Evolutionary conservation across 1,140 invertebrate genomes (phyloP), one percentile per base, ranked within the genome.

Genomic region (Argopecten irradians): DNA sequence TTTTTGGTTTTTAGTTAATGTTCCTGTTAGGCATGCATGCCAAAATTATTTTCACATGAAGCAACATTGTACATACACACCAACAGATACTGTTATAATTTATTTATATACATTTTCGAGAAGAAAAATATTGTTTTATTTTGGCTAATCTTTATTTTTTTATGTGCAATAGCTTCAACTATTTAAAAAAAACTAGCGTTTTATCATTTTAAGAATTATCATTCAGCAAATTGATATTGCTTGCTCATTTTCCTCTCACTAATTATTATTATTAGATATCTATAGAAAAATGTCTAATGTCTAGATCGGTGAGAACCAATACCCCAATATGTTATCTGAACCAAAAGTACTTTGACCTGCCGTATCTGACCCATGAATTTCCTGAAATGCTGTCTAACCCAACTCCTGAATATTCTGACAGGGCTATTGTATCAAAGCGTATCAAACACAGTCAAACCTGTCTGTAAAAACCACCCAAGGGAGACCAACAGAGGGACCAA

Each of bases 71-170:
- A 71, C n/a, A 71, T 71, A 39, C 13, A 71, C n/a, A 28, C 16
- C 55, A 28, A 28, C 1, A 71, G 55, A 71, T 71, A 71, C 55
- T 71, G 55, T 71, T 28, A 22, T 71, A 71, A 71, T 71, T 71
- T 71, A 71, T 71, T 71, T 71, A n/a, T 71, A 71, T 71, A 71
- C 55, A 71, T 71, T n/a, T n/a, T 71, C 55, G 22, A 71, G 55
- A n/a, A 71, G 55, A 71, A 28, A 28, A 28, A 71, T 22, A 71
- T 1, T 71, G 55, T 71, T 71, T 71, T 71, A 71, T 71, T 71
- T 71, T 71, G 55, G 55, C 55, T 71, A 71, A 28, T 71, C 55
- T 71, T 71, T 71, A 71, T 71, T 71, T 71, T 71, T 71, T 71
- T n/a, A 71, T 71, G 55, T 71, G 55, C 55, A 71, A 71, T 71